These are phyloP conservation scores for Pedetes capensis DNA, from an alignment of 2,113 vertebrate species.

Conservation along the genomic window DNA sequence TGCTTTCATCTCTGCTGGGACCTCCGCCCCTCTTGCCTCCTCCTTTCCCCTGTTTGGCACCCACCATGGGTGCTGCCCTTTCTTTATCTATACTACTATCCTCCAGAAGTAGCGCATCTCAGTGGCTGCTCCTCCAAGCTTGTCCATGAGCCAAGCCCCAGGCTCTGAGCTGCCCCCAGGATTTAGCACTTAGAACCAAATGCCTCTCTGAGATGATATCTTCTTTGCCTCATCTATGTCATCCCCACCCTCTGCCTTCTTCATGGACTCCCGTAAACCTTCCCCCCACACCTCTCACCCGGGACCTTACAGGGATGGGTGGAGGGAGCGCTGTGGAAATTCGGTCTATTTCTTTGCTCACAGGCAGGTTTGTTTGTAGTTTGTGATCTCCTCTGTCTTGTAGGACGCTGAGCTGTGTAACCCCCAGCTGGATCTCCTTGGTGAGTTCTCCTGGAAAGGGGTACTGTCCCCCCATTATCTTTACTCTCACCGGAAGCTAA, in stretches of 20 bases:
- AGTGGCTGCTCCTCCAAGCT: background rate
- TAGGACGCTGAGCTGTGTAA: background rate
- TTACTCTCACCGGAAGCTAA: background rate
- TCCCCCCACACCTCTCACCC: background rate
- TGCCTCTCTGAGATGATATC: background rate
- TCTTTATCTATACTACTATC: fast-evolving
- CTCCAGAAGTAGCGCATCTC: too few species aligned
- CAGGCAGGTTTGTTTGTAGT: fast-evolving
- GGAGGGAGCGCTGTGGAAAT: background rate
- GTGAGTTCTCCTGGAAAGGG: background rate
- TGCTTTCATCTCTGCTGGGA: fast-evolving
- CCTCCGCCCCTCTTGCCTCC: too few species aligned
- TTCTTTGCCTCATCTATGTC: background rate
- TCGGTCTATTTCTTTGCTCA: background rate
- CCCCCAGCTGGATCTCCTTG: background rate
- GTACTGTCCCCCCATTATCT: background rate
- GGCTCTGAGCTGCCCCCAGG: background rate
- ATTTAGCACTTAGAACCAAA: background rate
- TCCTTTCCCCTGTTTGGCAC: background rate
- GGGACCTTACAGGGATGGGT: too few species aligned
- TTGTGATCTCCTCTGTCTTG: too few species aligned
- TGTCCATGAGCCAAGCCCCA: too few species aligned
- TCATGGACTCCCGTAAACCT: background rate
- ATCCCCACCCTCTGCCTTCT: background rate
- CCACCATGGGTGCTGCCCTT: fast-evolving